Evolutionary conservation across 1,140 invertebrate genomes (phyloP).

Genomic region (Drosophila willistoni): DNA sequence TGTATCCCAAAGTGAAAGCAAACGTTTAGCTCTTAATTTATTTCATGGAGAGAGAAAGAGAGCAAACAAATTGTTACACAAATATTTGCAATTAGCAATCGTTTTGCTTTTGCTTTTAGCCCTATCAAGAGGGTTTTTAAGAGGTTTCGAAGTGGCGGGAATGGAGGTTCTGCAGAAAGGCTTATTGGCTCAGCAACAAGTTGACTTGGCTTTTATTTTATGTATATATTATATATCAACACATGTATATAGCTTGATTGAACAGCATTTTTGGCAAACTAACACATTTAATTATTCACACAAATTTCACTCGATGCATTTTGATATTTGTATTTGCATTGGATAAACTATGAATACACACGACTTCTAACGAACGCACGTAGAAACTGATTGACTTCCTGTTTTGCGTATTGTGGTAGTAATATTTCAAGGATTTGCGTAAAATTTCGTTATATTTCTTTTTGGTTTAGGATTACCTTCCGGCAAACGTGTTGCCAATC

Average conservation of each 20-base stretch:
- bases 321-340: not conserved
- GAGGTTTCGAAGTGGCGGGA: constrained; percentile 31
- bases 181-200: constrained; percentile 57
- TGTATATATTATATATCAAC: not conserved
- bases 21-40: constrained; percentile 59
- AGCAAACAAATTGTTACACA: constrained; percentile 60
- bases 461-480: constrained; percentile 67
- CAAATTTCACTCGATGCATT: constrained; percentile 18
- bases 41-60: constrained; percentile 33
- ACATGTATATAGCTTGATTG: not conserved
- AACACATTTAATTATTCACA: not conserved
- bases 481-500: constrained; percentile 83
- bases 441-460: constrained; percentile 38
- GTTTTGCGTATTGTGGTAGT: not conserved
- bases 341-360: constrained; percentile 17
- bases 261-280: not conserved
- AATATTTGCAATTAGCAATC: constrained; percentile 68
- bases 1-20: constrained; percentile 11
- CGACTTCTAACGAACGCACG: not conserved
- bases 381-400: not conserved
- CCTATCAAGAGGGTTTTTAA: constrained; percentile 17
- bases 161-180: not conserved
- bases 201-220: constrained; percentile 51
- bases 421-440: constrained; percentile 8
- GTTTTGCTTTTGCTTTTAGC: constrained; percentile 34